Base-by-base conservation (phyloP, 1,140 invertebrate genomes). In the Palaemon carinicauda region DNA sequence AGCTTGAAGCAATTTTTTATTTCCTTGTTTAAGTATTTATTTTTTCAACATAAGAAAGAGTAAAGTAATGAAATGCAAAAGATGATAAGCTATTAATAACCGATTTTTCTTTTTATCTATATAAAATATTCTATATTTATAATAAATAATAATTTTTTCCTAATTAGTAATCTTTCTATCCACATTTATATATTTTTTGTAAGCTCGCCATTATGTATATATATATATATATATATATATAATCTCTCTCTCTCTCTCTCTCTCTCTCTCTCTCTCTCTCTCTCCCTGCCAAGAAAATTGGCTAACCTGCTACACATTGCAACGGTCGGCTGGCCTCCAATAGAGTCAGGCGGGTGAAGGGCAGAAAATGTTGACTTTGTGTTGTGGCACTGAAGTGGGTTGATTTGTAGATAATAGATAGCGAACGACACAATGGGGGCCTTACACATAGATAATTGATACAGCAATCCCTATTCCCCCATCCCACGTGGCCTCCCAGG, bases 351-450 rank as follows among this genome's bases (percentile, higher is more conserved):
- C 17, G 51, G n/a, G 54, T 33, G 52, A 7, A 75, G 19, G 53
- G 52, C 51, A 54, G 80, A 75, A 54, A 75, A 83, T 83, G 81
- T 75, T 83, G 52, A 83, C 81, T 83, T 83, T 83, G 81, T 83
- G 71, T 83, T 83, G 41, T 77, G 41, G 51, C 81, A 83, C 31
- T 77, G 41, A 27, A 77, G 81, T 83, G 81, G 78, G 71, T 52
- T 83, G 81, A 83, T 83, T 51, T 56, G 81, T 60, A 24, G 71
- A 83, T 83, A 83, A 83, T 83, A 75, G 81, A 83, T 83, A 83
- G 71, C 81, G 81, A 60, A n/a, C 12, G 3, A 19, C 71, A 83
- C 81, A 83, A 83, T 83, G 51, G 81, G 29, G 19, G 27, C 29
- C 29, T 60, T 69, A 27, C 17, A 50, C 71, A 60, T 71, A 74